Percentiles rank a stretch among this genome's conserved stretches.
phyloP scores from a whole-genome alignment of 2,797 vertebrate genomes.

The Sciurus carolinensis region DNA sequence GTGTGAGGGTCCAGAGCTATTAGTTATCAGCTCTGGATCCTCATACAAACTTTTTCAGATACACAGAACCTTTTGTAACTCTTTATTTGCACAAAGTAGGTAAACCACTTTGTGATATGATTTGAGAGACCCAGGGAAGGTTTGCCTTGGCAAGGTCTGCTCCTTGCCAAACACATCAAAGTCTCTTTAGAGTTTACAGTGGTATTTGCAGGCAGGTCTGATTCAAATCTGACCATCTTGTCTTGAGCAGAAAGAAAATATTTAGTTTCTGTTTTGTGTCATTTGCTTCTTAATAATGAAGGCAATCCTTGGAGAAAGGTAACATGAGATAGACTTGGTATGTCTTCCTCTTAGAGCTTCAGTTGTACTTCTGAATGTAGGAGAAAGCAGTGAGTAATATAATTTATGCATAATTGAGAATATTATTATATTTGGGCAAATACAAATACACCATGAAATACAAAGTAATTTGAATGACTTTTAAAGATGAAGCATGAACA shows the following conservation, averaged over 20 bases:
- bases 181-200: background rate
- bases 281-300: constrained; percentile 6
- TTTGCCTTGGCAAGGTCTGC: constrained; percentile 27
- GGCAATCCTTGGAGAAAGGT: background rate
- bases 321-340: background rate
- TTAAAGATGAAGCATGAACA: constrained; percentile 30
- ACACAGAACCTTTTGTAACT: background rate
- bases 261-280: constrained; percentile 22
- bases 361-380: constrained; percentile 19
- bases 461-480: constrained; percentile 28
- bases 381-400: background rate
- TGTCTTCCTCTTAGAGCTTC: background rate
- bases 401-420: constrained; percentile 8
- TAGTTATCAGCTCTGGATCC: background rate
- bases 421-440: constrained; percentile 23
- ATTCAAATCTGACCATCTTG: constrained; percentile 37
- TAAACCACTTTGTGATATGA: background rate
- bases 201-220: background rate
- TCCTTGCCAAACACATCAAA: background rate
- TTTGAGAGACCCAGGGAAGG: background rate
- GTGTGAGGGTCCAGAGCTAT: too few species aligned
- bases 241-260: background rate
- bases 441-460: background rate
- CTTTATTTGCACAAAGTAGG: background rate
- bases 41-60: background rate